A percentile compares a stretch with the other conserved stretches of the same genome.
Conservation (phyloP, 2,797 vertebrate species). For the Clangula hyemalis region DNA sequence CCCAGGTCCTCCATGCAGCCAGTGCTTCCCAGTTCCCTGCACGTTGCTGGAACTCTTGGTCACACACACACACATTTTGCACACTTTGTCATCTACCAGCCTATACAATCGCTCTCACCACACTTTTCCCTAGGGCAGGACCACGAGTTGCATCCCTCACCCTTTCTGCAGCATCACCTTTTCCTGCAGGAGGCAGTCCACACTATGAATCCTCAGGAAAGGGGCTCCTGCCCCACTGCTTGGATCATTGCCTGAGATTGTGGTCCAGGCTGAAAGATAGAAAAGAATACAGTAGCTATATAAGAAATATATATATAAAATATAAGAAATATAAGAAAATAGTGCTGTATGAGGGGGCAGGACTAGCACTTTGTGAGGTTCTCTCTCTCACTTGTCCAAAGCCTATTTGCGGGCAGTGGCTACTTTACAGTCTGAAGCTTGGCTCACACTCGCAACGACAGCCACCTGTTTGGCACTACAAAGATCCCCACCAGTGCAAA, state of each 20-base stretch:
- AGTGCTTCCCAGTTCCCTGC: background rate
- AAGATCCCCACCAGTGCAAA: background rate
- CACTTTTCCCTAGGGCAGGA: background rate
- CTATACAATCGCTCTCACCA: background rate
- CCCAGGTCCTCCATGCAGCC: background rate
- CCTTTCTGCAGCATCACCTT: slow-evolving; percentile 58
- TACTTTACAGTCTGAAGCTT: fast-evolving
- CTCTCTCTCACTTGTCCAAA: background rate
- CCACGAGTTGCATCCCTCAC: background rate
- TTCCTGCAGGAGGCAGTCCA: slow-evolving; percentile 19
- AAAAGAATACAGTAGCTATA: background rate
- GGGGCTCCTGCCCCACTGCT: background rate
- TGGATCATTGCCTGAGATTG: background rate
- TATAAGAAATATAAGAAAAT: background rate
- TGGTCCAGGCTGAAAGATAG: slow-evolving; percentile 1
- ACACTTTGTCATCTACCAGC: background rate
- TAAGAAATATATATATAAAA: too few relatives aligned
- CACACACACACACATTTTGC: background rate
- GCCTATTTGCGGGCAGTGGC: background rate
- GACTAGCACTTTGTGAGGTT: background rate
- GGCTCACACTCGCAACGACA: background rate
- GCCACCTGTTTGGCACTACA: background rate
- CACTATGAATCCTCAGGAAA: background rate
- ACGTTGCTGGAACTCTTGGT: fast-evolving
- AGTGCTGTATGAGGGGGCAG: background rate